These are phyloP conservation scores for Ophioninae sp. DNA, from an alignment of 2,888 invertebrate species.

Conservation along the genomic window DNA sequence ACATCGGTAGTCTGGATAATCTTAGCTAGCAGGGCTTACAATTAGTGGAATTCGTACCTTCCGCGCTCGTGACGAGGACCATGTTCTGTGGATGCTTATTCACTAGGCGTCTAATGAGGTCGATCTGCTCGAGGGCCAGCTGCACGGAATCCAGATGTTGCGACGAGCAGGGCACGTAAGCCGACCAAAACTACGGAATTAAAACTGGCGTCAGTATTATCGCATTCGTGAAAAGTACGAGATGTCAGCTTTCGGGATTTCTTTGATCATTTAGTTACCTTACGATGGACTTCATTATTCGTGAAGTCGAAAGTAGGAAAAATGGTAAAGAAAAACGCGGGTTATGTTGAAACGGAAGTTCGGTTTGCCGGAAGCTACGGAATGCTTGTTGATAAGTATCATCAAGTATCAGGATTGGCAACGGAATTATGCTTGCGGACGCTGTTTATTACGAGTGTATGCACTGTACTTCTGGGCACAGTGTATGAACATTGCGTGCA, in stretches of 20 bases:
- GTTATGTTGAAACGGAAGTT: no score
- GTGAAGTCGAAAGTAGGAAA: no score
- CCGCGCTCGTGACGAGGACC: slow-evolving; percentile 81
- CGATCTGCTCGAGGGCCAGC: slow-evolving; percentile 84
- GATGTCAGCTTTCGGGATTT: not conserved
- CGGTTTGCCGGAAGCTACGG: no score
- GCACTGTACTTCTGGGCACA: no score
- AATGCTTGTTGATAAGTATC: no score
- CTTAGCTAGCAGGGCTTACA: not conserved
- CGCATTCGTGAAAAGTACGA: not conserved
- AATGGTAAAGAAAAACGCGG: no score
- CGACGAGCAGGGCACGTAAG: slow-evolving; percentile 82
- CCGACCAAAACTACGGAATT: slow-evolving; percentile 84
- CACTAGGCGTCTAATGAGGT: slow-evolving; percentile 83
- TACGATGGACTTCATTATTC: no score
- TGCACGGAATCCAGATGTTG: slow-evolving; percentile 84
- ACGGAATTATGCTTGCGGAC: no score
- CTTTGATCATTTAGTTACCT: not conserved
- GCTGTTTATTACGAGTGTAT: no score
- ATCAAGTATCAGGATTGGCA: no score
- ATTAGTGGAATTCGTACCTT: slow-evolving; percentile 74
- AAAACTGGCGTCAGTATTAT: not conserved
- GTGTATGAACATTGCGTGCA: no score
- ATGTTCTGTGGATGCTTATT: slow-evolving; percentile 81
- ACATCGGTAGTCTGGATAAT: not conserved